Evolutionary conservation across 1,140 invertebrate genomes (phyloP), one percentile per base, ranked within the genome.

Genomic region (Ctenoplectra terminalis): DNA sequence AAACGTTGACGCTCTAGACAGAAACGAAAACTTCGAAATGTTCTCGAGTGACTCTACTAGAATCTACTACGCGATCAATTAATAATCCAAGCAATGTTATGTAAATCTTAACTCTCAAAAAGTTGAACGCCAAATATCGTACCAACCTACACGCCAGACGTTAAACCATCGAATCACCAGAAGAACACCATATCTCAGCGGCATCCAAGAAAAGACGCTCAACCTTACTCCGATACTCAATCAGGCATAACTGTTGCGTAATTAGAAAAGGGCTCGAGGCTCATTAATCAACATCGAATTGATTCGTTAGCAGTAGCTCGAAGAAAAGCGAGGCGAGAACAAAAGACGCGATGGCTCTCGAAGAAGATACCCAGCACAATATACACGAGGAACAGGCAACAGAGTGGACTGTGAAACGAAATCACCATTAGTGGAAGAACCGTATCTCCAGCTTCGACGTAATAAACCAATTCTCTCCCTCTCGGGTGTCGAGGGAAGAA

Each of bases 281-380:
- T 82, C 67, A 83, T 92, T 90, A 88, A 92, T 92, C 90, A 91
- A 89, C 85, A 90, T 91, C 84, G 87, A 90, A 92, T 92, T 92
- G 92, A 93, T 92, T 92, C 87, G 90, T 90, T 90, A 90, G 87
- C 83, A 64, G 66, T 67, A 85, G 86, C 31, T 48, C 23, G 8
- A 1, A 46, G 63, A 50, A 61, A 52, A 50, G 15, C 37, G 31
- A 43, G 26, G 37, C n/a, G 37, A 37, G 56, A 43, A 54, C 56
- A 54, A 29, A 61, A 50, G 26, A 54, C 43, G 15, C 26, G 46
- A n/a, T 31, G 64, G 15, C 23, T 46, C 20, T 23, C 48, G 54
- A 70, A 70, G 50, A 58, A 63, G 76, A 76, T 60, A 72, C 50
- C 69, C 37, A 17, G 20, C 63, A 54, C 46, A n/a, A 69, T 70